Evolutionary conservation across 2,797 vertebrate species (phyloP).

Genomic region (Hypotaenidia philippensis): DNA sequence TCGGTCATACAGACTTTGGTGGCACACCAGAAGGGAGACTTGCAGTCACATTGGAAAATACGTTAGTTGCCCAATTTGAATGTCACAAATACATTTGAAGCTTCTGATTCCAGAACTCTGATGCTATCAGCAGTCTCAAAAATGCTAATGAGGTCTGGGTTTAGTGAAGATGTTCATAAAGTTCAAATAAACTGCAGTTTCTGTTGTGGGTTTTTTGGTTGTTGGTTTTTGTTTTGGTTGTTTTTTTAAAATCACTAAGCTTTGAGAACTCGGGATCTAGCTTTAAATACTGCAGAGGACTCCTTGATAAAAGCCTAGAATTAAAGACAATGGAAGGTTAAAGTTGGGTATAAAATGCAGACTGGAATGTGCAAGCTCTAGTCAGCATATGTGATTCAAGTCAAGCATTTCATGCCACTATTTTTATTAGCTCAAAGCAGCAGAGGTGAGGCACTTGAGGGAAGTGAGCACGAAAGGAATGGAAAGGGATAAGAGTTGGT

Average conservation of each 20-base stretch:
- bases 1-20: background rate
- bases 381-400: background rate
- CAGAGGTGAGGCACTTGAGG: background rate
- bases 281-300: background rate
- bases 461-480: background rate
- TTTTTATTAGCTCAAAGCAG: background rate
- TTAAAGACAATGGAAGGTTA: background rate
- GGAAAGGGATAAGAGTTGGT: accelerated
- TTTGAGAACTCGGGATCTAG: background rate
- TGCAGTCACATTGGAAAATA: conserved; percentile 33
- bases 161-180: background rate
- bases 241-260: background rate
- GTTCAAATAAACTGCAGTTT: background rate
- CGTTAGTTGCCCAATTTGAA: conserved; percentile 31
- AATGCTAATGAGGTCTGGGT: background rate
- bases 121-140: background rate
- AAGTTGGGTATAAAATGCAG: background rate
- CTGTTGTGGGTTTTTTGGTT: background rate
- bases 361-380: background rate
- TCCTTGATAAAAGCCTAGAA: background rate
- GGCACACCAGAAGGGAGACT: conserved; percentile 27
- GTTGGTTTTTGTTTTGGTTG: background rate
- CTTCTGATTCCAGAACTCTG: background rate
- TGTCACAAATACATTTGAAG: background rate
- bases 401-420: background rate